Percentiles rank a stretch among this genome's conserved stretches.
phyloP scores from a whole-genome alignment of 2,113 vertebrate genomes.

The Gnathonemus longibarbis region DNA sequence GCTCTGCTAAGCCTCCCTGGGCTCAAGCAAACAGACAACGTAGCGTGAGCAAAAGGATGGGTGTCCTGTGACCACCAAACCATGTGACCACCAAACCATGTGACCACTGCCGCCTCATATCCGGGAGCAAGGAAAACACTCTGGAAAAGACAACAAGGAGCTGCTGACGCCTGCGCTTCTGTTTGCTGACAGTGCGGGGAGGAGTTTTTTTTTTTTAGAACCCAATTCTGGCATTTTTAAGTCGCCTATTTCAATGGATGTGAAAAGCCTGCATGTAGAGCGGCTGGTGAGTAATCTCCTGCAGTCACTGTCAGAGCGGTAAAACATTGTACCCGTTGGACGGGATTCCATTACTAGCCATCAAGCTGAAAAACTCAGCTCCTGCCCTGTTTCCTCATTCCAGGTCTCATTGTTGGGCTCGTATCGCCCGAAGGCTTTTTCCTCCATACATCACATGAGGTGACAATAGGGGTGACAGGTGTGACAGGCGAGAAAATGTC shows the following conservation, averaged over 20 bases:
- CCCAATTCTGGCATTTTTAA: not conserved
- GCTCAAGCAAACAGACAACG: conserved; percentile 34
- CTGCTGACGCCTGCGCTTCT: not conserved
- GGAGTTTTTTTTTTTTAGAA: not conserved
- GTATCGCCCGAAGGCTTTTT: conserved; percentile 28
- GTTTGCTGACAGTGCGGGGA: not conserved
- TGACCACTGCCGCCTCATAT: conserved; percentile 42
- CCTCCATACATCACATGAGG: conserved; percentile 20
- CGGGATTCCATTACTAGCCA: conserved; percentile 36
- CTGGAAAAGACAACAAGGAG: not conserved
- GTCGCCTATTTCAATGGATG: not conserved
- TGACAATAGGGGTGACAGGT: conserved; percentile 46
- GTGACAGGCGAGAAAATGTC: conserved; percentile 39
- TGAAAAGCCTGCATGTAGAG: not conserved
- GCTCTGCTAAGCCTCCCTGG: not conserved
- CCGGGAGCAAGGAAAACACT: conserved; percentile 40
- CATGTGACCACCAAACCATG: conserved; percentile 47
- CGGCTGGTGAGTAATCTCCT: conserved; percentile 11
- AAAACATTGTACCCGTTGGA: conserved; percentile 20
- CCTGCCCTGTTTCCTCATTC: conserved; percentile 59
- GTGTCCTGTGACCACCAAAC: conserved; percentile 53
- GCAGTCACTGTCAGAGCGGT: conserved; percentile 1
- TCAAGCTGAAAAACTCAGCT: conserved; percentile 23
- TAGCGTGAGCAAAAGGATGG: conserved; percentile 55
- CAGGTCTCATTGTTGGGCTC: conserved; percentile 26